Evolutionary conservation across 2,113 vertebrate species (phyloP), one percentile per base, ranked within the genome.

Genomic region (Collichthys lucidus): DNA sequence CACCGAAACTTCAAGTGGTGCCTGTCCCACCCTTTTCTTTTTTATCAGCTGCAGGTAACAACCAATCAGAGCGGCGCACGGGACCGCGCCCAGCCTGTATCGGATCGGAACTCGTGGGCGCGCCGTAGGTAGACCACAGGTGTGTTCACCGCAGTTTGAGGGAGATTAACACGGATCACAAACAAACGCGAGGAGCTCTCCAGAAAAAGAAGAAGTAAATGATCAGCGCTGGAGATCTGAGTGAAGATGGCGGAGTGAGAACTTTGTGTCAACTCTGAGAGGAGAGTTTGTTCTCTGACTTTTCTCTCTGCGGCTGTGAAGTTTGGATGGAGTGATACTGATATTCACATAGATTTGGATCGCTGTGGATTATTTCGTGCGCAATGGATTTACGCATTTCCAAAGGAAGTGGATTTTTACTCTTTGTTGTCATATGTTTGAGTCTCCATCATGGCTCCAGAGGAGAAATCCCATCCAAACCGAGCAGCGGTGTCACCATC

Each of bases 51-150:
- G 1, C 61, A 9, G 64, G 53, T 77, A 46, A 40, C 70, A 19
- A 0, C 92, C 93, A 93, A 91, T 93, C 73, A 88, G 72, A 79
- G 63, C 69, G 0, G 35, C 3, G 15, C 63, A 49, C 57, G 59
- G 22, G 86, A 14, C 80, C 86, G 66, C 88, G 61, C 87, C 83
- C 82, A 31, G 76, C 17, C 60, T 68, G 69, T 79, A 80, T 82
- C 77, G 83, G 84, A 92, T 82, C 77, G 83, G 84, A 92, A 77
- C 84, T 87, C 77, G 49, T 52, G 74, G 50, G 83, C 64, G 53
- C 66, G 67, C 81, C 1, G 4, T 70, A 91, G 92, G 85, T 91
- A 61, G 73, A 63, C 1, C 68, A 57, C 88, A 90, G 87, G 91
- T 92, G 89, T 77, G 67, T 11, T 55, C 47, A 40, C 1, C 65